Percentiles rank a stretch among this genome's conserved stretches.
Evolutionary conservation across 1,140 invertebrate species (phyloP).

Genomic region (Heliconius himera): DNA sequence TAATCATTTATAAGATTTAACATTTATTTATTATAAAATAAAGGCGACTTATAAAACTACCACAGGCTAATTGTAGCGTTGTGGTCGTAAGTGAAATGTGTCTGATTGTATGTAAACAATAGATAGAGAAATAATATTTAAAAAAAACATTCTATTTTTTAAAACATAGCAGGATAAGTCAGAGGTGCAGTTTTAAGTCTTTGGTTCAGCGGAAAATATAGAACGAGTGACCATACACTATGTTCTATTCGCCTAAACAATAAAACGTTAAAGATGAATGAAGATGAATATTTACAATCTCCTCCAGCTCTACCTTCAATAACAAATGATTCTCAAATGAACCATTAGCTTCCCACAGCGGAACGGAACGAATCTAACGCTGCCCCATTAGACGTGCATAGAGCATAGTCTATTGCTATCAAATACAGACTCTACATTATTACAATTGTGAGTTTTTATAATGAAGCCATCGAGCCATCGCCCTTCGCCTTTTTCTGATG

Average conservation of each 20-base stretch:
- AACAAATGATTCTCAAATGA: conserved; percentile 24
- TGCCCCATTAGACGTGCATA: conserved; percentile 29
- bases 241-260: background rate
- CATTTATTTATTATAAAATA: too few species aligned
- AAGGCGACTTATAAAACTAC: too few species aligned
- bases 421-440: conserved; percentile 4
- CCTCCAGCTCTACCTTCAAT: conserved; percentile 35
- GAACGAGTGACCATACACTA: background rate
- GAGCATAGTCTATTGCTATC: conserved; percentile 35
- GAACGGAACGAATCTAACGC: conserved; percentile 34
- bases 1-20: background rate
- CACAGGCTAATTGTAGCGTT: too few species aligned
- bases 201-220: background rate
- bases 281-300: conserved; percentile 31
- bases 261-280: background rate
- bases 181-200: too few species aligned
- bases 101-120: too few species aligned
- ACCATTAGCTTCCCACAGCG: conserved; percentile 34
- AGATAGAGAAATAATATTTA: too few species aligned
- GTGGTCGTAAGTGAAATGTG: too few species aligned
- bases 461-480: background rate
- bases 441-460: conserved; percentile 1
- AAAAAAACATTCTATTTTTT: too few species aligned
- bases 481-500: background rate
- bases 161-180: too few species aligned